Evolutionary conservation across 2,888 invertebrate species (phyloP), one percentile per base, ranked within the genome.

Genomic region (Mythimna impura): DNA sequence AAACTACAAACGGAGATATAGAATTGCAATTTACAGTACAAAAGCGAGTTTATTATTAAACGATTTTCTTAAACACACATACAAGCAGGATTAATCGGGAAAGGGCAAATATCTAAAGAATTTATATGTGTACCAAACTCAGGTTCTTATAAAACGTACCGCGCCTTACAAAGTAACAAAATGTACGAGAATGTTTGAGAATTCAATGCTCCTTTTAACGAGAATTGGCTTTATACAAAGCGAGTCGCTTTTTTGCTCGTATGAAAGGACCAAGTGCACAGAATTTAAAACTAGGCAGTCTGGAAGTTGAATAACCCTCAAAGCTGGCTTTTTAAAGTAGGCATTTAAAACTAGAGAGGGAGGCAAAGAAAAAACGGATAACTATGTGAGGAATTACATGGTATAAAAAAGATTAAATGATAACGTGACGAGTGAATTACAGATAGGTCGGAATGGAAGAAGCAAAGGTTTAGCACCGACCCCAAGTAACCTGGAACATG

Each of bases 191-290:
- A 65, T 68, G 43, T 80, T 82, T 63, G 62, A 30, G 67, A 73
- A 80, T 78, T 68, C 57, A 78, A 73, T 62, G 60, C 30, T 54
- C 20, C 30, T 62, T 67, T 73, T 63, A 82, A 50, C 47, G 62
- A 79, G 65, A 79, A 81, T 58, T 57, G 55, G 40, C 43, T 66
- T 47, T 54, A 65, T 25, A 69, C 65, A 71, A 78, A 79, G 63
- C 72, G 17, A 36, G 12, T 50, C 79, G 65, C 30, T 61, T 78
- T 77, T 81, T 77, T 66, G 62, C 30, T 52, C 50, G 43, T 30
- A 73, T 79, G 25, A 68, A 79, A 79, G 62, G 73, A 60, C 34
- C 25, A 67, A 50, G 55, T 77, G 65, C 25, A 4, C 63, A 43
- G 76, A 77, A 76, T 76, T 75, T 52, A 61, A 80, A 76, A 62